A percentile compares a stretch with the other conserved stretches of the same genome.
phyloP scores from a whole-genome alignment of 2,888 invertebrate genomes.

The Sisyra nigra region DNA sequence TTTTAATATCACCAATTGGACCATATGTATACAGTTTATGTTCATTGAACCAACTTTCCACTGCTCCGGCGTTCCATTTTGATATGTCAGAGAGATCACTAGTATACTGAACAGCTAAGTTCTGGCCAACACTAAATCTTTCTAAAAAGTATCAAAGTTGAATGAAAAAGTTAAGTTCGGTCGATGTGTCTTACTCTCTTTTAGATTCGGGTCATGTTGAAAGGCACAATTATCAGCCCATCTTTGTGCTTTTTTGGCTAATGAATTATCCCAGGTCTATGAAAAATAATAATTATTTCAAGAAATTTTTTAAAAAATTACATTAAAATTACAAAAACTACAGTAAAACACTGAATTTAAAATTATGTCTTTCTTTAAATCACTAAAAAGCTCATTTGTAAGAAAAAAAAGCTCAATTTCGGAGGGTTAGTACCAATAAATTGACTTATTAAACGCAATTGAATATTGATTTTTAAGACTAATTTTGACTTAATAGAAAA shows the following conservation, averaged over 20 bases:
- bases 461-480: too few species aligned
- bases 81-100: constrained; percentile 36
- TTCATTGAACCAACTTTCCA: constrained; percentile 70
- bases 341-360: too few species aligned
- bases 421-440: too few species aligned
- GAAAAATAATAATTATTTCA: too few species aligned
- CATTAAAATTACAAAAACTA: too few species aligned
- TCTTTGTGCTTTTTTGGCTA: constrained; percentile 64
- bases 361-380: too few species aligned
- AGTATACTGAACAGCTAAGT: constrained; percentile 70
- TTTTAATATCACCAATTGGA: constrained; percentile 45
- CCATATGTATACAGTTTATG: constrained; percentile 43
- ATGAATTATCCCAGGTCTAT: constrained; percentile 74
- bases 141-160: constrained; percentile 24
- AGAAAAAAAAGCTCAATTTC: too few species aligned
- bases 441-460: too few species aligned
- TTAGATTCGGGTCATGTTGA: constrained; percentile 53
- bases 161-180: too few species aligned
- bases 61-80: constrained; percentile 54
- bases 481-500: too few species aligned
- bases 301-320: too few species aligned
- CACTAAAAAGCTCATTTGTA: too few species aligned
- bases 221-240: constrained; percentile 72
- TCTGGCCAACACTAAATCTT: constrained; percentile 73
- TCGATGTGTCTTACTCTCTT: constrained; percentile 32